These are phyloP conservation scores for Eulacestoma nigropectus DNA, from an alignment of 2,113 vertebrate species.

Conservation along the genomic window DNA sequence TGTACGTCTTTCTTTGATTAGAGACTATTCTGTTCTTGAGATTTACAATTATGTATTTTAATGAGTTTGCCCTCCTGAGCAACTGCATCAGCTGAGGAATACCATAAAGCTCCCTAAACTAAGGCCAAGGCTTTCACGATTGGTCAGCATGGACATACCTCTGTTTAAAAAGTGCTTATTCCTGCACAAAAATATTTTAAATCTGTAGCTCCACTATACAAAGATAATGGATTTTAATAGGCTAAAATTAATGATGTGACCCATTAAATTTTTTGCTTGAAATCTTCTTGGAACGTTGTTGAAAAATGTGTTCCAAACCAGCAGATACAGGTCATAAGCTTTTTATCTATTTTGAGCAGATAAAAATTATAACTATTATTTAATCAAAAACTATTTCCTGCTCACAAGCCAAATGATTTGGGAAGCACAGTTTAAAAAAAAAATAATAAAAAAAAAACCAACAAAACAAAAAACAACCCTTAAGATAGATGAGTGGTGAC, in stretches of 20 bases:
- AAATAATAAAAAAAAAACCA: too few relatives aligned
- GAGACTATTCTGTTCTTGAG: background rate
- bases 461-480: background rate
- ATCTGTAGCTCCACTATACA: background rate
- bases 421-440: background rate
- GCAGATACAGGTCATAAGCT: background rate
- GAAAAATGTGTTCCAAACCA: background rate
- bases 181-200: background rate
- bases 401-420: background rate
- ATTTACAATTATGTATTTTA: background rate
- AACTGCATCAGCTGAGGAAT: background rate
- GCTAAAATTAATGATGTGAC: background rate
- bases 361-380: background rate
- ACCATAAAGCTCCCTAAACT: background rate
- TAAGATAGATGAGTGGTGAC: background rate
- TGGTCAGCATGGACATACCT: background rate
- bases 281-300: background rate
- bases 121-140: background rate
- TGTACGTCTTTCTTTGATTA: background rate
- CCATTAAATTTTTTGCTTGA: background rate
- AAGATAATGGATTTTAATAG: background rate
- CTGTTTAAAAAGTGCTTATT: background rate
- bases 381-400: background rate
- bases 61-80: background rate
- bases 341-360: background rate